Evolutionary conservation across 2,113 vertebrate species (phyloP).

Genomic region (Platanista minor): DNA sequence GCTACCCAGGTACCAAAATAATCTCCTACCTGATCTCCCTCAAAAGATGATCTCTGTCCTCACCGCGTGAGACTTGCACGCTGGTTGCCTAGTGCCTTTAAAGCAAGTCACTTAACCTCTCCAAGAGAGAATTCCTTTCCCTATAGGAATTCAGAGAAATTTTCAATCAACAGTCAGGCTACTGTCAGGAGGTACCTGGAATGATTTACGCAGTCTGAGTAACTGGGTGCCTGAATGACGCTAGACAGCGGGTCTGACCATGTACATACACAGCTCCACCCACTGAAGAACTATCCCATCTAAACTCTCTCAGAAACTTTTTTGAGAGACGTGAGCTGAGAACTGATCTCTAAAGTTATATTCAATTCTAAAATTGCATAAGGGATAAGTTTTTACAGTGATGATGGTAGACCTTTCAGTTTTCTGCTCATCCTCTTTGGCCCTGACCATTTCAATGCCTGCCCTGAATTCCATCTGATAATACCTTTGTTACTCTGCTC

Average conservation of each 20-base stretch:
- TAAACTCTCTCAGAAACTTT: no score
- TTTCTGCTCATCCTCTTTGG: neutral
- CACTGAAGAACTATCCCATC: neutral
- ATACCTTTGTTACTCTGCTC: neutral
- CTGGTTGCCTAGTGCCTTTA: neutral
- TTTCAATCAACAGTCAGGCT: neutral
- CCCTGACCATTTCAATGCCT: neutral
- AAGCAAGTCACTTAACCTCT: neutral
- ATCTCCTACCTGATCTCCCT: neutral
- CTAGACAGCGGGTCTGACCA: rapidly evolving
- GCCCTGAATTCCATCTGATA: neutral
- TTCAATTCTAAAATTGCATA: neutral
- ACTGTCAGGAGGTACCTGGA: neutral
- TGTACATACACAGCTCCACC: rapidly evolving
- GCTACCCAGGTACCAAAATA: neutral
- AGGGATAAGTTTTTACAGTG: neutral
- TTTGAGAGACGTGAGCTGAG: neutral
- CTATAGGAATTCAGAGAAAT: neutral
- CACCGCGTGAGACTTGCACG: neutral
- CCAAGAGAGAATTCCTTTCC: neutral
- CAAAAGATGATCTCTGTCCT: neutral
- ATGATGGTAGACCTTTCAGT: neutral
- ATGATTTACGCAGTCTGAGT: neutral
- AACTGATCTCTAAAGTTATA: neutral
- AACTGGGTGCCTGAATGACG: neutral